Conservation (phyloP, 2,888 invertebrate genomes). For the Dermolepida albohirtum region DNA sequence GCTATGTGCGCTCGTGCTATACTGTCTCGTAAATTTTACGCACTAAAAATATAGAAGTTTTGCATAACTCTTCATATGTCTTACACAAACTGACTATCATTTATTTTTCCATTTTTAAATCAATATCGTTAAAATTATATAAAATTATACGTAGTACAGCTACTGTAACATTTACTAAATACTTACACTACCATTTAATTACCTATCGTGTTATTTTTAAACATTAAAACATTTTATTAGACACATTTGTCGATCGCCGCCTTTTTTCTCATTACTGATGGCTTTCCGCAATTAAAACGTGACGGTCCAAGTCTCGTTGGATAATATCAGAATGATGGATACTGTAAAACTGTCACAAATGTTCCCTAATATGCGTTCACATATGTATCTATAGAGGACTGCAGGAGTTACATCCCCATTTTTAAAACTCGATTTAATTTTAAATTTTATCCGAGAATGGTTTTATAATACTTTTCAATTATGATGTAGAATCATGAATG, state of each 20-base stretch:
- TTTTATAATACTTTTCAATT: no score
- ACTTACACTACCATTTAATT: no score
- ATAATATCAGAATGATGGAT: slow-evolving; percentile 38
- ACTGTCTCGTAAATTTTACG: no score
- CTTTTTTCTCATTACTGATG: background rate
- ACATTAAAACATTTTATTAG: slow-evolving; percentile 19
- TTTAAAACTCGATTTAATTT: slow-evolving; percentile 22
- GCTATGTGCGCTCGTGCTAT: no score
- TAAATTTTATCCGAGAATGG: background rate
- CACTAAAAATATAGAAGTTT: no score
- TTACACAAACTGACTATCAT: no score
- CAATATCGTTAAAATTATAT: no score
- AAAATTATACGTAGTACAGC: no score
- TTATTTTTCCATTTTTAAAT: no score
- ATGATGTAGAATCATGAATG: no score
- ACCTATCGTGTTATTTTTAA: slow-evolving; percentile 3
- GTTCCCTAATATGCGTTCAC: slow-evolving; percentile 30
- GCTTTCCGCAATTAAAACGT: slow-evolving; percentile 22
- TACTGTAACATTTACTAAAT: no score
- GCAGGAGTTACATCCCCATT: slow-evolving; percentile 20
- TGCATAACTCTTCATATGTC: no score
- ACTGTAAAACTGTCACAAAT: slow-evolving; percentile 25
- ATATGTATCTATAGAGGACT: slow-evolving; percentile 13
- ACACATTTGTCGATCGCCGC: slow-evolving; percentile 10
- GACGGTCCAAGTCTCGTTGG: slow-evolving; percentile 1